Base-by-base conservation (phyloP, 2,888 invertebrate genomes). In the Eupithecia pulchellata region DNA sequence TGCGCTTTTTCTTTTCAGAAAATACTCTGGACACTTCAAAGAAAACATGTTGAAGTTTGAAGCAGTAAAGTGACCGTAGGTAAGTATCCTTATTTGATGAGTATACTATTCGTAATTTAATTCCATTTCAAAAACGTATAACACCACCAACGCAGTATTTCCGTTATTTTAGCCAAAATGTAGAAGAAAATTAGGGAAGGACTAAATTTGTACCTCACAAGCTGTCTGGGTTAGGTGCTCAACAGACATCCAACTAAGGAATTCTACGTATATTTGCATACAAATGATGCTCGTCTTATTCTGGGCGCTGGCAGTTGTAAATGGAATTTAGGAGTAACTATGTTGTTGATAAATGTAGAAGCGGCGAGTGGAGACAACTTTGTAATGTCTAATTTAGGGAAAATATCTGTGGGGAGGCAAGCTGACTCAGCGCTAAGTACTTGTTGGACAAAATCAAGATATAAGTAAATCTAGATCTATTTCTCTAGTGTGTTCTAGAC, bases 311-410 rank as follows among this genome's bases (percentile, higher is more conserved):
- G 29, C 57, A 57, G 57, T 17, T 57, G 57, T 17, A 57, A 57
- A 29, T 57, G 25, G 25, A 52, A 25, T 52, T 52, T 52, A 25
- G 20, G 52, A 52, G 52, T 13, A 25, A 52, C 52, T 52, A 52
- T 52, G 52, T 25, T 25, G 25, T 52, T 52, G 52, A 52, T 52
- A 52, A 52, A 52, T 52, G 52, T 52, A 52, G 20, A 20, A 47
- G 13, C 52, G 52, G 52, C 11, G 17, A 6, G 55, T 55, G 17
- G 14, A 27, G 27, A 17, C 57, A 29, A 57, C 57, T 57, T 57
- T 8, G 55, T 57, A 57, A 20, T 25, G 29, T 29, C 9, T 29
- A 57, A 57, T 57, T 57, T 57, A 8, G 17, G 17, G 57, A 57
- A 55, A 57, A 57, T 9, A 20, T 57, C 57, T 29, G 8, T n/a